Base-by-base conservation (phyloP, 2,888 invertebrate species). In the Amphipyra tragopoginis region DNA sequence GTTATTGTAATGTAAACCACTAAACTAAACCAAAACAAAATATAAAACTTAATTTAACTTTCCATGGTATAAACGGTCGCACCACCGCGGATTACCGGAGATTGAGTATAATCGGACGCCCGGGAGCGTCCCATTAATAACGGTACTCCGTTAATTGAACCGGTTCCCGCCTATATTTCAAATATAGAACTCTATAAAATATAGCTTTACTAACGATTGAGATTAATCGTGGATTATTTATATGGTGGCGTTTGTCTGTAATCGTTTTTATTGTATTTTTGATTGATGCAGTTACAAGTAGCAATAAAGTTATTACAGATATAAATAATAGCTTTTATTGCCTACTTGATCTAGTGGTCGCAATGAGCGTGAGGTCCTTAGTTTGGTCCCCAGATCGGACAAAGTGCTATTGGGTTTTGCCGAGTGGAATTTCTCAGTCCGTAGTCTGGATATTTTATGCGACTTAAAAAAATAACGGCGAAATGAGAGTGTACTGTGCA, bases 71-170 rank as follows among this genome's bases (percentile, higher is more conserved):
- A 72, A 79, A 75, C 81, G 79, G 79, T 66, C 83, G 72, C 79
- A 74, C 79, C 77, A 82, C 82, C 90, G 88, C 91, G 92, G 93
- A 93, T 92, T 90, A 92, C 91, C 85, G 92, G 92, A 91, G 92
- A 92, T 93, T 92, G 92, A 87, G 90, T 91, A 90, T 92, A 92
- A 93, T 93, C 91, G 93, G 89, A 86, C 87, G 84, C 86, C 86
- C 84, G 89, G 88, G 87, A 88, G 84, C 88, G 86, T 79, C 83
- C 92, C 93, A 93, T 94, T 92, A 91, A 93, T 94, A 93, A 92
- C 91, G 85, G 85, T 79, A 84, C 87, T 86, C 86, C 85, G 92
- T 93, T 93, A 93, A 93, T 93, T 93, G 91, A 91, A 92, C 89
- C 86, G 86, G 89, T 85, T 87, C 85, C 88, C 83, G 82, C 86